phyloP scores from a whole-genome alignment of 92 coral and sea anemone species.

The Bergia puertoricense region DNA sequence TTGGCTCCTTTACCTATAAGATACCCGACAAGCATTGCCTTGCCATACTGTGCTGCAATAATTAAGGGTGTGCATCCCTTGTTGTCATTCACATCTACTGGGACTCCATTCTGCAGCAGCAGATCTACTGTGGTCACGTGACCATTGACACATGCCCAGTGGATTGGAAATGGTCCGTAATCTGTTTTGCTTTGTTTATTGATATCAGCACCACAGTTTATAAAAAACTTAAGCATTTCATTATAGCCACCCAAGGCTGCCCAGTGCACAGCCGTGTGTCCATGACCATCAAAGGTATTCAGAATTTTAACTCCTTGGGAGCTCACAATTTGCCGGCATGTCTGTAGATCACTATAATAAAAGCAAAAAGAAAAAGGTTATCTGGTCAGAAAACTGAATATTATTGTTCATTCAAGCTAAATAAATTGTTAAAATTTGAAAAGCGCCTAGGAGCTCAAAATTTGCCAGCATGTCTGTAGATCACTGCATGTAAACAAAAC shows the following conservation, averaged over 20 bases:
- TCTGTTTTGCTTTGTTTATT: conserved; percentile 87
- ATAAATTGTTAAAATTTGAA: too few relatives aligned
- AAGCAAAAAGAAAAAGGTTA: neutral
- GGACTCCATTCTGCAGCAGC: conserved; percentile 91
- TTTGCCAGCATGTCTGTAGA: conserved; percentile 72
- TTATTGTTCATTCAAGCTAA: too few relatives aligned
- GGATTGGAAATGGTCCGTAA: conserved; percentile 93
- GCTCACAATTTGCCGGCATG: conserved; percentile 80
- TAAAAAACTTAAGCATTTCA: conserved; percentile 77
- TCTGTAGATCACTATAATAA: conserved; percentile 66
- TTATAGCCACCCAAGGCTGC: conserved; percentile 89
- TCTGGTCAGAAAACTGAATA: too few relatives aligned
- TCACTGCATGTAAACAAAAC: conserved; percentile 56
- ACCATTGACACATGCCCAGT: conserved; percentile 98
- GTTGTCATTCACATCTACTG: conserved; percentile 80
- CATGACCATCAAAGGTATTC: conserved; percentile 77
- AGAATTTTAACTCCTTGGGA: conserved; percentile 80
- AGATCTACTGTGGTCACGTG: conserved; percentile 92
- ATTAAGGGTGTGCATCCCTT: conserved; percentile 95
- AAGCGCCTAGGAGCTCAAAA: conserved; percentile 63
- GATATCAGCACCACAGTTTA: conserved; percentile 89
- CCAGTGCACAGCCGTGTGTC: conserved; percentile 96
- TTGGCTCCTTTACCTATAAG: conserved; percentile 96
- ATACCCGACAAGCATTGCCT: conserved; percentile 89
- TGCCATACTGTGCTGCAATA: conserved; percentile 92